These are phyloP conservation scores for Akabosia matsudoensis DNA, from an alignment of 1,140 invertebrate species.

Conservation along the genomic window DNA sequence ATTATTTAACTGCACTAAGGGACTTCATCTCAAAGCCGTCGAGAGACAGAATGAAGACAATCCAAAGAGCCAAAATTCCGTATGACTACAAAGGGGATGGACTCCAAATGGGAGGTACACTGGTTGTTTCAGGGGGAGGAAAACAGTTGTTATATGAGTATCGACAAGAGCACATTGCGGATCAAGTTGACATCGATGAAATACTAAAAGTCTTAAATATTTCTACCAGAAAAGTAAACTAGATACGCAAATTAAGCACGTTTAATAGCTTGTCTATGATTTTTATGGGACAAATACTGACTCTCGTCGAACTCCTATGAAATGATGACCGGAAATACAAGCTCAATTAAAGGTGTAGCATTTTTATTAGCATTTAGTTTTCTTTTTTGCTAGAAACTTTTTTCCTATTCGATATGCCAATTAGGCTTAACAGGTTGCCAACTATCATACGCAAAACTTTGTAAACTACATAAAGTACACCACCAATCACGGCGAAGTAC, in stretches of 20 bases:
- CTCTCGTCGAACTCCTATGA: no score
- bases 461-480: not conserved
- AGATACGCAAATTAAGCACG: no score
- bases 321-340: no score
- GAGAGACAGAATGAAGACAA: conserved; percentile 58
- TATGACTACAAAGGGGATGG: conserved; percentile 64
- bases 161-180: conserved; percentile 60
- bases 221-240: no score
- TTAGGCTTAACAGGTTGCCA: not conserved
- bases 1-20: conserved; percentile 58
- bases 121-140: conserved; percentile 60
- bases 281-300: no score
- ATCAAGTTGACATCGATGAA: conserved; percentile 60
- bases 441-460: not conserved
- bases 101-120: conserved; percentile 63
- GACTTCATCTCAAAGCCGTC: conserved; percentile 60
- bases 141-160: conserved; percentile 57
- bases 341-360: no score
- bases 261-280: no score
- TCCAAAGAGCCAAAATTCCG: conserved; percentile 50
- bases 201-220: conserved; percentile 55
- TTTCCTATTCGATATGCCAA: not conserved
- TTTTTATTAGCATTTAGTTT: no score
- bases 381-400: not conserved
- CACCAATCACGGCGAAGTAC: not conserved